Evolutionary conservation across 2,113 vertebrate species (phyloP).

Genomic region (Burhinus oedicnemus): DNA sequence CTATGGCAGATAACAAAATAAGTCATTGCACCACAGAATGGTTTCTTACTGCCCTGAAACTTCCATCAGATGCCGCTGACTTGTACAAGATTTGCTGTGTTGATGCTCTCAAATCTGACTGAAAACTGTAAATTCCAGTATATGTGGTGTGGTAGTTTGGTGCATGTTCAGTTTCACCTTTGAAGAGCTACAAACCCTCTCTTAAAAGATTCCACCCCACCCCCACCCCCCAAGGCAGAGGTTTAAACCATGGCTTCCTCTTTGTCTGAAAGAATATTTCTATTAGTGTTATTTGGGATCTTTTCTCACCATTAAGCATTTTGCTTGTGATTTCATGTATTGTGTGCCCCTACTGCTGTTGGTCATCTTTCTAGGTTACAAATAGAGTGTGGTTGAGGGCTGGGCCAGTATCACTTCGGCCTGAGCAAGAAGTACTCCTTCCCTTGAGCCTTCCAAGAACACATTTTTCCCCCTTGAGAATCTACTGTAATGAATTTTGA

Average conservation of each 20-base stretch:
- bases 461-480: not conserved
- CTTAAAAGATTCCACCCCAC: too few species aligned
- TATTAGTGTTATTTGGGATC: not conserved
- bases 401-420: not conserved
- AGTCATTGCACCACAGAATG: not conserved
- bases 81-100: not conserved
- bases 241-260: not conserved
- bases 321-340: not conserved
- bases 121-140: not conserved
- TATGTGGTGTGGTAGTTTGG: not conserved
- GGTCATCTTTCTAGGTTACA: not conserved
- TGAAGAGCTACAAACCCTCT: not conserved
- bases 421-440: not conserved
- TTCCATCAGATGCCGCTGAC: not conserved
- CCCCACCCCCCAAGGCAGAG: too few species aligned
- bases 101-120: not conserved
- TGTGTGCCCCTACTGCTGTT: not conserved
- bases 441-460: not conserved
- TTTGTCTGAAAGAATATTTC: not conserved
- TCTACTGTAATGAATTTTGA: not conserved
- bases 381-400: not conserved
- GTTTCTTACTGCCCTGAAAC: not conserved
- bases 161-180: not conserved
- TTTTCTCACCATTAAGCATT: not conserved
- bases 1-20: not conserved